Evolutionary conservation across 2,113 vertebrate genomes (phyloP), one percentile per base, ranked within the genome.

Genomic region (Toxotes jaculatrix): DNA sequence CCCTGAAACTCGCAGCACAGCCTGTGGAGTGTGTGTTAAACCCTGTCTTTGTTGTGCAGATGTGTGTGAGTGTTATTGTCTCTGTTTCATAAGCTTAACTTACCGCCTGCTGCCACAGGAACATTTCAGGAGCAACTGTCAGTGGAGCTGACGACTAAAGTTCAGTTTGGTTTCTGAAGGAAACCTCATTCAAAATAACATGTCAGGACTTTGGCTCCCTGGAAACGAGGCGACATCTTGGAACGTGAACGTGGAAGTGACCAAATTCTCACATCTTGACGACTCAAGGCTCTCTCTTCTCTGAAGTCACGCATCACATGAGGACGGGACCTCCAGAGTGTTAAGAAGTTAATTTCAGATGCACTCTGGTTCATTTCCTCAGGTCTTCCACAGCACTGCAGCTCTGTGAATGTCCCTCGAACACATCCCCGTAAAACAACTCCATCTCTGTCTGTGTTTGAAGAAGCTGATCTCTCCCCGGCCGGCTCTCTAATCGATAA

Each of bases 401-500:
- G 32, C 61, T 14, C 19, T 9, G 21, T 0, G 13, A 53, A 21
- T 2, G 42, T 61, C 40, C 32, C 78, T 72, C 59, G 0, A 61
- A 45, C 47, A 61, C 27, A 31, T 40, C 64, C 64, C 55, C 47
- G 13, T 19, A 36, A 61, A 66, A 34, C 60, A 31, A 3, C 60
- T 85, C 40, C 55, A 57, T 79, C 80, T 76, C 80, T 74, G 62
- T 31, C 64, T 49, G 66, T 12, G 21, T 56, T n/a, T 74, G 67
- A 65, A 76, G 70, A 42, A 82, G 79, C 74, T 72, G 4, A 62
- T 84, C 74, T 80, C 57, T 76, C 63, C 0, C 42, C 0, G 43
- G 56, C 72, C 21, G 23, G 57, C 49, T 47, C 57, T 8, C 68
- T 51, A 61, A 88, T 90, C 86, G 19, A 90, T 87, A 64, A 21